Evolutionary conservation across 2,113 vertebrate genomes (phyloP).

Genomic region (Datnioides undecimradiatus): DNA sequence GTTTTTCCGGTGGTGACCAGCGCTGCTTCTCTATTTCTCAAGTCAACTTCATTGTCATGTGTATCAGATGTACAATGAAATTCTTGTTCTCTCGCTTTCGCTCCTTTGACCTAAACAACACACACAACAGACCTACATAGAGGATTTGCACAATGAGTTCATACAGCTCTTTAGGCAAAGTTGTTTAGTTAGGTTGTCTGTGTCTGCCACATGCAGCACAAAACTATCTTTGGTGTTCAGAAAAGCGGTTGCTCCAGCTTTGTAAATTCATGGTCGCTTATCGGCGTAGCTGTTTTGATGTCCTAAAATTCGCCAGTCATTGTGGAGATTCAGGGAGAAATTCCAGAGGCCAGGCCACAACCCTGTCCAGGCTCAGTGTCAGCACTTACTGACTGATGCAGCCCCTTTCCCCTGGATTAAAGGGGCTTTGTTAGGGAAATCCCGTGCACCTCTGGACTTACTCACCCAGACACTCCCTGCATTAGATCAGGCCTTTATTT

Average conservation of each 20-base stretch:
- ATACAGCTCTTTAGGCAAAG: too few relatives aligned
- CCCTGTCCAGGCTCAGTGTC: slow-evolving; percentile 54
- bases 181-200: not conserved
- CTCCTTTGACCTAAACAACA: too few relatives aligned
- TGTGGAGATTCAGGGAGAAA: slow-evolving; percentile 56
- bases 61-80: too few relatives aligned
- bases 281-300: slow-evolving; percentile 33
- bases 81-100: too few relatives aligned
- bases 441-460: slow-evolving; percentile 68
- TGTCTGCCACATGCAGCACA: not conserved
- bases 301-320: slow-evolving; percentile 58
- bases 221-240: not conserved
- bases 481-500: slow-evolving; percentile 70
- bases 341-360: slow-evolving; percentile 68
- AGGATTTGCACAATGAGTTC: too few relatives aligned
- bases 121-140: too few relatives aligned
- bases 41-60: too few relatives aligned
- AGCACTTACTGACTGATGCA: slow-evolving; percentile 69
- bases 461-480: slow-evolving; percentile 65
- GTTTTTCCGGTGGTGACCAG: not conserved
- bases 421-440: slow-evolving; percentile 79
- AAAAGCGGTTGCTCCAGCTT: slow-evolving; percentile 1
- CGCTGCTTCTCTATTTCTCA: not conserved
- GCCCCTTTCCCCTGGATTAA: slow-evolving; percentile 70
- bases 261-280: not conserved